phyloP scores from a whole-genome alignment of 1,140 invertebrate genomes.

The Holcopasites calliopsidis region DNA sequence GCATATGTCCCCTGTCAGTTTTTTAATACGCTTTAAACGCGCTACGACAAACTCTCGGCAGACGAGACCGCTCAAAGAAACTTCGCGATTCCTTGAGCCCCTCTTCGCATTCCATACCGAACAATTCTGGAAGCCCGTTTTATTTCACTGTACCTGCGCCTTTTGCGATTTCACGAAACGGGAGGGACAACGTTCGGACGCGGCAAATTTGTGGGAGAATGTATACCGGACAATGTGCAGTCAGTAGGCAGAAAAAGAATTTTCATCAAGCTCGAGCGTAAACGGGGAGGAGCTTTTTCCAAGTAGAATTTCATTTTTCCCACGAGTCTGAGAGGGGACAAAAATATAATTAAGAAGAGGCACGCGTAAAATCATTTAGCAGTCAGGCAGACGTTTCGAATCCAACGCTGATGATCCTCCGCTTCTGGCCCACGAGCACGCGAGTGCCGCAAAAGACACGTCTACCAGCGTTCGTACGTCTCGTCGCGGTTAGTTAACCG shows the following conservation, averaged over 20 bases:
- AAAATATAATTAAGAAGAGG: constrained; percentile 1
- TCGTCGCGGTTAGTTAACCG: constrained; percentile 64
- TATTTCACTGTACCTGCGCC: constrained; percentile 24
- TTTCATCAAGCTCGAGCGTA: no score
- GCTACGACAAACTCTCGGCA: constrained; percentile 23
- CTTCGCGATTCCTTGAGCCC: background rate
- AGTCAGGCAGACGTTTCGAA: background rate
- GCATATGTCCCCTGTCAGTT: constrained; percentile 39
- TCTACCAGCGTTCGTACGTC: constrained; percentile 44
- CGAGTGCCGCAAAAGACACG: constrained; percentile 32
- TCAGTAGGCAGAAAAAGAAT: no score
- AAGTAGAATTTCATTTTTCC: background rate
- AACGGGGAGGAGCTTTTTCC: background rate
- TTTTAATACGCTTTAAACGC: constrained; percentile 54
- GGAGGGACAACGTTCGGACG: constrained; percentile 41
- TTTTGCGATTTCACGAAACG: constrained; percentile 40
- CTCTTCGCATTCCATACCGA: background rate
- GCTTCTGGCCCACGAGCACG: background rate
- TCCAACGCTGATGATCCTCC: constrained; percentile 3
- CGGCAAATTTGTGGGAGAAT: no score
- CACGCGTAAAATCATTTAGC: constrained; percentile 21
- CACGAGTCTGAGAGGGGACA: background rate
- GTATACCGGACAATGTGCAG: no score
- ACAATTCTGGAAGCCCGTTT: background rate
- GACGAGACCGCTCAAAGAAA: constrained; percentile 7